Evolutionary conservation across 2,888 invertebrate species (phyloP), one percentile per base, ranked within the genome.

Genomic region (Drosophila buzzatii): DNA sequence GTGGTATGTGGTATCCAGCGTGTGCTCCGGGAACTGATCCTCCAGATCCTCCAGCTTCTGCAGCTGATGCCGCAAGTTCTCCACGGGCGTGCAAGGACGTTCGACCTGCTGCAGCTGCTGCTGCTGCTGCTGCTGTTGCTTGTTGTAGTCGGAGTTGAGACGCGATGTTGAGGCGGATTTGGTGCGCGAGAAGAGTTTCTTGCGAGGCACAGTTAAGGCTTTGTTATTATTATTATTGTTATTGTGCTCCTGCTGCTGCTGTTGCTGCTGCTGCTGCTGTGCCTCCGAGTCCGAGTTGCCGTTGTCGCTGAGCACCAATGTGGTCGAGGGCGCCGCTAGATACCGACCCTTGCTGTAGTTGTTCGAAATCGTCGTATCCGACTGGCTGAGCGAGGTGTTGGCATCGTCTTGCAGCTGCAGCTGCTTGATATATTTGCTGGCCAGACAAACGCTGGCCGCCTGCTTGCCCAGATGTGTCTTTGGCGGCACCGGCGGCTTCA

Each of bases 31-130:
- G 84, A 97, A 96, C 92, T 97, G 96, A 89, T 97, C 97, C 89
- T 97, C 97, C 45, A 97, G 93, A 89, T 97, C 97, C 86, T 97
- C 97, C 35, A 97, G 93, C 89, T 97, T 97, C 78, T 97, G 95
- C 64, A 97, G 92, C 91, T 97, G 97, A 85, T 96, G 95, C 0
- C 97, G 94, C n/a, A 97, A 93, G 69, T 96, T 96, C 89, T 97
- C 97, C 14, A 97, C 94, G 0, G 97, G 97, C 60, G 96, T 96
- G 73, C 96, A 95, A 81, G 96, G 95, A 7, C 96, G 94, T 1
- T 55, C 41, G 12, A 27, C 39, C 39, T 23, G 37, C 55, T 39
- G 52, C 35, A 16, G 52, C 16, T 39, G 53, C 23, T 27, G 23
- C 39, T 37, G 33, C 39, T 37, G 53, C 51, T 33, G 37, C 10